Percentiles rank a stretch among this genome's conserved stretches.
Conservation (phyloP, 2,797 vertebrate species). For the Enteromius anoplus region DNA sequence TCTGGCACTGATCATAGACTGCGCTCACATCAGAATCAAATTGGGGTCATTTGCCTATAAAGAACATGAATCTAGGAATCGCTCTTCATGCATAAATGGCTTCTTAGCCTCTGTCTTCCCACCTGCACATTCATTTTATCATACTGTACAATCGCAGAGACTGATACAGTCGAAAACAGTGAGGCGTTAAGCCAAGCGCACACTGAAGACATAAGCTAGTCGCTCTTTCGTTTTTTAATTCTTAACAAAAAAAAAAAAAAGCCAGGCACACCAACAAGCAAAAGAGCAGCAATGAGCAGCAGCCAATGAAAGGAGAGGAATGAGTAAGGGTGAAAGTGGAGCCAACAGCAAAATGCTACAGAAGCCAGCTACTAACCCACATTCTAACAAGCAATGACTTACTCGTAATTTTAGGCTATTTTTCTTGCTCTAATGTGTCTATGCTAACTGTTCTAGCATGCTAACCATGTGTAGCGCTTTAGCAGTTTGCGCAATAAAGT, state of each 20-base stretch:
- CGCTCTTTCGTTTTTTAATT: not conserved
- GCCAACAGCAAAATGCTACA: not conserved
- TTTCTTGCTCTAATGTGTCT: not conserved
- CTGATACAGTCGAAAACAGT: not conserved
- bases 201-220: not conserved
- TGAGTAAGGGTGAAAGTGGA: not conserved
- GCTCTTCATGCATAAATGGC: conserved; percentile 76
- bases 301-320: not conserved
- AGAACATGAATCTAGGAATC: conserved; percentile 70
- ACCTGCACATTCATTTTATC: conserved; percentile 8
- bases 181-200: not conserved
- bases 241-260: not conserved
- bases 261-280: not conserved
- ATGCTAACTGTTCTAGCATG: not conserved
- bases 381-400: not conserved
- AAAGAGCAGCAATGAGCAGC: not conserved
- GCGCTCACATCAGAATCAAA: conserved; percentile 64
- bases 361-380: not conserved
- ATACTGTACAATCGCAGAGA: conserved; percentile 11
- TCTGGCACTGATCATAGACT: conserved; percentile 31
- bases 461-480: not conserved
- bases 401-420: not conserved
- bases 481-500: not conserved
- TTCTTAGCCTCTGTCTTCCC: conserved; percentile 30
- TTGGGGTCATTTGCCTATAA: conserved; percentile 82